Evolutionary conservation across 2,797 vertebrate genomes (phyloP).

Genomic region (Odontamblyopus rebecca): DNA sequence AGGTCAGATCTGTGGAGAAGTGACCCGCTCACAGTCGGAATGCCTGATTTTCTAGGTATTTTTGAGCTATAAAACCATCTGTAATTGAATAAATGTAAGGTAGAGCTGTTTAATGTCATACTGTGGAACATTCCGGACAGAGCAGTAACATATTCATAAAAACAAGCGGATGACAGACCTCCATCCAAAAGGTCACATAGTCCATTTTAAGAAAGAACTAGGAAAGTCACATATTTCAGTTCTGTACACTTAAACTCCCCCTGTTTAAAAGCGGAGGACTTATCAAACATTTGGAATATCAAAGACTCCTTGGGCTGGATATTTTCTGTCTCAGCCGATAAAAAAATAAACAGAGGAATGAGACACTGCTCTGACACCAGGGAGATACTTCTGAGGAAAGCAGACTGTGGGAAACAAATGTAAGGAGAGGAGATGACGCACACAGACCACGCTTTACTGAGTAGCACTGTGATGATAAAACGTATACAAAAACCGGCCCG

Average conservation of each 20-base stretch:
- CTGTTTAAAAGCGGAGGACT: constrained; percentile 4
- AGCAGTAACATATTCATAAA: no score
- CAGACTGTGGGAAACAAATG: constrained; percentile 16
- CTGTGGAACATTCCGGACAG: no score
- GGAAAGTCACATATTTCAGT: not conserved
- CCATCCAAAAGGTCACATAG: no score
- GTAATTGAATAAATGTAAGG: no score
- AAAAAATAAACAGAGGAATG: constrained; percentile 4
- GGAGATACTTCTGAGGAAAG: not conserved
- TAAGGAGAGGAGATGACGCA: not conserved
- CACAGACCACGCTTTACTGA: not conserved
- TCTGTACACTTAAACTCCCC: not conserved
- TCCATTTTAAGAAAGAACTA: not conserved
- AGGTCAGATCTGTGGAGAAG: no score
- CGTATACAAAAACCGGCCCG: not conserved
- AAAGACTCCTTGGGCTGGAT: not conserved
- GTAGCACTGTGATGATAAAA: no score
- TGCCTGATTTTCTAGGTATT: no score
- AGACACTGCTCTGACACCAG: not conserved
- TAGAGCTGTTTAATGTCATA: no score
- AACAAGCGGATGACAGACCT: no score
- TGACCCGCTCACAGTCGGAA: no score
- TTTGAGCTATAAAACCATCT: no score
- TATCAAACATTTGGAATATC: not conserved
- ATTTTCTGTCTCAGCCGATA: not conserved